Conservation (phyloP, 2,113 vertebrate species). For the Sylvietta virens region DNA sequence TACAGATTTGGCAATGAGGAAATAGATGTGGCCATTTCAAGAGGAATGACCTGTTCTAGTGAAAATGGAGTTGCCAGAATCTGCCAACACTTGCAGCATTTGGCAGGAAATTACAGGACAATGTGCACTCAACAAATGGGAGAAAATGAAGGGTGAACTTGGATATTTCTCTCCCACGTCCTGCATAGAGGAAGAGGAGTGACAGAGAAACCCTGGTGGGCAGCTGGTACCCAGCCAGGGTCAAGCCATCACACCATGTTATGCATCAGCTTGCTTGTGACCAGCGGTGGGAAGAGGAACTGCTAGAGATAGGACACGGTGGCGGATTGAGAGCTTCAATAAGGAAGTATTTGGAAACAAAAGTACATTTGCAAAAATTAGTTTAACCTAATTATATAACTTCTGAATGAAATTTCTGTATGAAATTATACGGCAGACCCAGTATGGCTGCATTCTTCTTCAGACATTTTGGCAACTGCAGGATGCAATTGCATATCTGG, state of each 20-base stretch:
- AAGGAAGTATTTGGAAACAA: background rate
- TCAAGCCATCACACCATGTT: background rate
- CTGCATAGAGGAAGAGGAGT: background rate
- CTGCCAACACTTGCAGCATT: background rate
- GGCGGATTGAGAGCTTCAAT: background rate
- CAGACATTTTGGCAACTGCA: background rate
- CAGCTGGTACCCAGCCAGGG: background rate
- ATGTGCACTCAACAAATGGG: background rate
- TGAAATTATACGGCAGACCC: no score
- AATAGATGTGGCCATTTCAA: background rate
- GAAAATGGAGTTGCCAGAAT: background rate
- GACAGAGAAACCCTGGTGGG: accelerated
- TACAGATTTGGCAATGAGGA: background rate
- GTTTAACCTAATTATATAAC: background rate
- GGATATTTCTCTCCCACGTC: background rate
- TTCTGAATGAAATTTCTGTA: background rate
- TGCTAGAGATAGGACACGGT: background rate
- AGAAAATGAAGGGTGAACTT: background rate
- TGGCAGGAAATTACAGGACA: background rate
- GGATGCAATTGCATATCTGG: background rate
- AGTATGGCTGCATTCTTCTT: background rate
- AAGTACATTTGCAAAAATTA: background rate
- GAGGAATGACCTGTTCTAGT: background rate
- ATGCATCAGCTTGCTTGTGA: background rate
- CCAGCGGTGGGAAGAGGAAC: background rate